Conservation (phyloP, 2,888 invertebrate species). For the Brenthis ino region DNA sequence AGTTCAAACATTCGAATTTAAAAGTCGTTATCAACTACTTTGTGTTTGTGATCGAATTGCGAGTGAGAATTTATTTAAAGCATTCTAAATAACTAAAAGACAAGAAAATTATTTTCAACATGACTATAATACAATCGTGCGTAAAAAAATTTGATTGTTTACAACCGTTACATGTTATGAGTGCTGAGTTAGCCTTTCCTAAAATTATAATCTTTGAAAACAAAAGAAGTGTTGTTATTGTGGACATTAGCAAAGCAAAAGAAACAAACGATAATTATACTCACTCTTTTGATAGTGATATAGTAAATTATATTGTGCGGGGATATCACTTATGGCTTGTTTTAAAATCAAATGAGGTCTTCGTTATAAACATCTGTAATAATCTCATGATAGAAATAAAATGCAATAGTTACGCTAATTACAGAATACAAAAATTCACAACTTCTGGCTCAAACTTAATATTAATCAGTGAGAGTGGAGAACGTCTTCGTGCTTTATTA, state of each 20-base stretch:
- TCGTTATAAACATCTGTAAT: conserved; percentile 52
- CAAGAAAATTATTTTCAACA: conserved; percentile 3
- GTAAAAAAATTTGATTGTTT: conserved; percentile 41
- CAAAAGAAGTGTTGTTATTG: conserved; percentile 41
- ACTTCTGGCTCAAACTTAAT: conserved; percentile 47
- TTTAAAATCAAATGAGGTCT: conserved; percentile 57
- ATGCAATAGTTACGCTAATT: conserved; percentile 51
- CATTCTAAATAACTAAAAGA: neutral
- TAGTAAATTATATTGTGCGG: conserved; percentile 53
- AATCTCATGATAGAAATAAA: conserved; percentile 50
- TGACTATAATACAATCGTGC: conserved; percentile 38
- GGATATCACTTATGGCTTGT: conserved; percentile 62
- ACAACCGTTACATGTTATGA: conserved; percentile 41
- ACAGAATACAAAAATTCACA: conserved; percentile 55
- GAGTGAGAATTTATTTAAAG: neutral
- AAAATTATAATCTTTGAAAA: conserved; percentile 56
- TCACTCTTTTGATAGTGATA: conserved; percentile 51
- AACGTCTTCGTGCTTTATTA: conserved; percentile 51
- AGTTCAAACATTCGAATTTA: no score
- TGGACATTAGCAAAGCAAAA: conserved; percentile 42
- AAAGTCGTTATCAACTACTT: neutral
- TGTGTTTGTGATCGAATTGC: neutral
- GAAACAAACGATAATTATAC: conserved; percentile 34
- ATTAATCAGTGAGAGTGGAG: conserved; percentile 66
- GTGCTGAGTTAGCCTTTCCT: conserved; percentile 58